Conservation (phyloP, 2,888 invertebrate genomes). For the Dugesia japonica region DNA sequence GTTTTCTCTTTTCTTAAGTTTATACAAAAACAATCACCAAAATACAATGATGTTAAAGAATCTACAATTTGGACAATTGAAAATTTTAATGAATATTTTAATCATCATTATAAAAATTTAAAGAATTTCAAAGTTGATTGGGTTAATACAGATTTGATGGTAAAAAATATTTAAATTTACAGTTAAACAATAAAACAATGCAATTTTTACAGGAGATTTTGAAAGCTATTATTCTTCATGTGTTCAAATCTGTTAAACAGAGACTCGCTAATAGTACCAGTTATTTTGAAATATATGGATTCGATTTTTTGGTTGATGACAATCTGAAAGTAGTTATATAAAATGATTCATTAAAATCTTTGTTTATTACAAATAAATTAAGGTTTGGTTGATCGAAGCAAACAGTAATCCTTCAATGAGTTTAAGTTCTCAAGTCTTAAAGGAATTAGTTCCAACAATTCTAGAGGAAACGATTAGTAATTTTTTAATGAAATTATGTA, state of each 20-base stretch:
- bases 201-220: not conserved
- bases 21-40: not conserved
- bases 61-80: not conserved
- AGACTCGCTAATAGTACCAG: not conserved
- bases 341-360: too few relatives aligned
- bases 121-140: too few relatives aligned
- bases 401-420: slow-evolving; percentile 16
- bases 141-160: too few relatives aligned
- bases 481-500: not conserved
- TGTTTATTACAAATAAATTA: too few relatives aligned
- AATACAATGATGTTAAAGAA: not conserved
- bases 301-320: not conserved
- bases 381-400: not conserved
- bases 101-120: not conserved
- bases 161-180: too few relatives aligned
- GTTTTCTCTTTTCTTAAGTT: not conserved
- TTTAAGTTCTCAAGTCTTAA: not conserved
- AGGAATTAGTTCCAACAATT: not conserved
- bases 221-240: not conserved
- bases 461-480: not conserved
- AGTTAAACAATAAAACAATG: too few relatives aligned
- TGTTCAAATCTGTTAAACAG: not conserved
- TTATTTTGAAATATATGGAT: slow-evolving; percentile 1
- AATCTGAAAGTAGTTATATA: not conserved
- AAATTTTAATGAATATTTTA: slow-evolving; percentile 3